Percentiles rank a stretch among this genome's conserved stretches.
These are phyloP conservation scores for Prolemur simus DNA, from an alignment of 2,113 vertebrate genomes.

Conservation along the genomic window DNA sequence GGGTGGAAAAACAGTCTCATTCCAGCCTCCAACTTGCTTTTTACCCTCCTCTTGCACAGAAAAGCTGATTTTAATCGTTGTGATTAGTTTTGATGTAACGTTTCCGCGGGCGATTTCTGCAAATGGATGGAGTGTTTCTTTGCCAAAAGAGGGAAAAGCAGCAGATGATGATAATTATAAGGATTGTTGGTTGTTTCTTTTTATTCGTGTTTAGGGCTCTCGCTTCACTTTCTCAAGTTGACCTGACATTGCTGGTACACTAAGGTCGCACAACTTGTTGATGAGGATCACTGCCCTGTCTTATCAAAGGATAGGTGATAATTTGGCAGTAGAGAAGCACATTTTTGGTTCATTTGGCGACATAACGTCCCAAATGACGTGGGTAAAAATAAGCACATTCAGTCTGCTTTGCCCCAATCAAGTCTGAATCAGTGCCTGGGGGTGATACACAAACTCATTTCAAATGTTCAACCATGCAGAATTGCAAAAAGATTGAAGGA, in stretches of 20 bases:
- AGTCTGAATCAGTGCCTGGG: constrained; percentile 94
- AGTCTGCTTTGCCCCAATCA: constrained; percentile 96
- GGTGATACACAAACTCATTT: constrained; percentile 96
- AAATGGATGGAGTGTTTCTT: constrained; percentile 99
- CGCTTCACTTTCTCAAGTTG: constrained; percentile 83
- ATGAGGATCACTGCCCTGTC: constrained; percentile 86
- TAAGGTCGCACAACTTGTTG: constrained; percentile 94
- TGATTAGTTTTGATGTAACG: constrained; percentile 99
- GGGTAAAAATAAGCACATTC: constrained; percentile 94
- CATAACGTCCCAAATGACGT: constrained; percentile 93
- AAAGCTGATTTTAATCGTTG: constrained; percentile 99
- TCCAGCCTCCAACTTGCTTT: constrained; percentile 94
- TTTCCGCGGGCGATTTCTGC: constrained; percentile 96
- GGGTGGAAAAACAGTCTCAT: constrained; percentile 87
- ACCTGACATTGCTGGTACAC: constrained; percentile 82
- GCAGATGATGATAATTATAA: constrained; percentile 99
- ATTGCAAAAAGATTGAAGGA: constrained; percentile 93
- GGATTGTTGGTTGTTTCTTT: constrained; percentile 95
- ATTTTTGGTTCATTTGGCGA: constrained; percentile 88
- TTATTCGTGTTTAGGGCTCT: constrained; percentile 85
- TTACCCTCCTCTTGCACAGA: constrained; percentile 94
- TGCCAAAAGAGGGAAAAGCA: constrained; percentile 96
- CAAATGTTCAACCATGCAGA: constrained; percentile 98
- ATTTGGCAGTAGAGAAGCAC: constrained; percentile 86
- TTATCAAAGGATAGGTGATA: constrained; percentile 85